These are phyloP conservation scores for Etheostoma cragini DNA, from an alignment of 2,113 vertebrate genomes.

Conservation along the genomic window DNA sequence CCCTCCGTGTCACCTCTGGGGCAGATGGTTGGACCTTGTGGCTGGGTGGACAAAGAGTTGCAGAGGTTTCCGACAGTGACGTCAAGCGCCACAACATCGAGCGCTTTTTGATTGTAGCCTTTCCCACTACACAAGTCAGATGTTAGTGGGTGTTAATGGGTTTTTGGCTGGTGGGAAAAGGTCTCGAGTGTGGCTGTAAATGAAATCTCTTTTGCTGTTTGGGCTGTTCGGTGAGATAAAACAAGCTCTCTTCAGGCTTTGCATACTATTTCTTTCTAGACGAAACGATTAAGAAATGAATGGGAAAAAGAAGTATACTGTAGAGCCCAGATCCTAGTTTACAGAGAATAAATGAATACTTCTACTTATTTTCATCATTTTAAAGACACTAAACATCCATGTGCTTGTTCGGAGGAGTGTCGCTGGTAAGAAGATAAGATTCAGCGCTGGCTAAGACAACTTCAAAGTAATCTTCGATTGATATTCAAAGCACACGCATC, in stretches of 20 bases:
- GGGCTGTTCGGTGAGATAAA: neutral
- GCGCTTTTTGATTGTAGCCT: no score
- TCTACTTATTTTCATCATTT: neutral
- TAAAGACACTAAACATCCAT: neutral
- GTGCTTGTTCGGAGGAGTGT: neutral
- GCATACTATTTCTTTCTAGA: neutral
- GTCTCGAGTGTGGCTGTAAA: no score
- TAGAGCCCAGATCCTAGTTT: neutral
- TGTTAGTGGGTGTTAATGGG: no score
- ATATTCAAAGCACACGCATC: constrained; percentile 32
- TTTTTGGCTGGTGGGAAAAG: no score
- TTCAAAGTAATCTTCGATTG: constrained; percentile 31
- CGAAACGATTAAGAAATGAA: neutral
- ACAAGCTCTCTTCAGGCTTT: neutral
- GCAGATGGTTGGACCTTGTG: no score
- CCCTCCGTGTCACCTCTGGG: no score
- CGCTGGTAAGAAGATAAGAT: neutral
- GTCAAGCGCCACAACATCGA: no score
- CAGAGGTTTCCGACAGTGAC: no score
- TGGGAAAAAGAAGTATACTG: neutral
- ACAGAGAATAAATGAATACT: neutral
- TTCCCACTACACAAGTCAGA: no score
- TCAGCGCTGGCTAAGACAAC: constrained; percentile 3
- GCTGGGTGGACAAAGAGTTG: no score
- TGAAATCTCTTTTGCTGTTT: neutral